These are phyloP conservation scores for Lamellibrachia columna DNA, from an alignment of 2,888 invertebrate species.

Conservation along the genomic window DNA sequence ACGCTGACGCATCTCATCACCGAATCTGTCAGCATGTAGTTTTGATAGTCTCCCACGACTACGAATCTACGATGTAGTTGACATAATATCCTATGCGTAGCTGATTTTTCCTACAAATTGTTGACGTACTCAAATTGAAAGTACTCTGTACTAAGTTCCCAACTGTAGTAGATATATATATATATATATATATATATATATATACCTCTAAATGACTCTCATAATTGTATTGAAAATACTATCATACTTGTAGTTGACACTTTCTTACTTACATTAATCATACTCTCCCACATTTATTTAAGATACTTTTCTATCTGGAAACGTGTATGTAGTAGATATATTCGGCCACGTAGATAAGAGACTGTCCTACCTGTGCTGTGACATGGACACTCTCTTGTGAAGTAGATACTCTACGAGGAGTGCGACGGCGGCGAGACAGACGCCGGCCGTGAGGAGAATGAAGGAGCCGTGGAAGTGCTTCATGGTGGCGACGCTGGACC, in stretches of 20 bases:
- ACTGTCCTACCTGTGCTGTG: not conserved
- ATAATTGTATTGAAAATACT: not conserved
- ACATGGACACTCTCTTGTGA: not conserved
- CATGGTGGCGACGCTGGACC: not conserved
- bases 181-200: too few relatives aligned
- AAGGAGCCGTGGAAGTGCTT: not conserved
- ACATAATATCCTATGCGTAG: too few relatives aligned
- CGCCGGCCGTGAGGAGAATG: not conserved
- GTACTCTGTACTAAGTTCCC: too few relatives aligned
- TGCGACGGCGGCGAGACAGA: not conserved
- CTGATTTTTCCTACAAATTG: too few relatives aligned
- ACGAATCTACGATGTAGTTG: too few relatives aligned
- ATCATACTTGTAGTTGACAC: not conserved
- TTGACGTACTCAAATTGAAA: too few relatives aligned
- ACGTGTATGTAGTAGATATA: too few relatives aligned
- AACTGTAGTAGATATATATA: too few relatives aligned
- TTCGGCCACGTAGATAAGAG: not conserved
- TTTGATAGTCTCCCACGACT: too few relatives aligned
- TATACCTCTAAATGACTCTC: not conserved
- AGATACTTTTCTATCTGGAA: not conserved
- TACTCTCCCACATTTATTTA: not conserved
- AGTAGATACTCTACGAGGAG: not conserved
- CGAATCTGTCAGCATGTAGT: too few relatives aligned
- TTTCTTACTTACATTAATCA: not conserved
- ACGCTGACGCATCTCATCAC: too few relatives aligned